A percentile compares a stretch with the other conserved stretches of the same genome.
phyloP scores from a whole-genome alignment of 2,113 vertebrate species.

The Beaufortia kweichowensis region DNA sequence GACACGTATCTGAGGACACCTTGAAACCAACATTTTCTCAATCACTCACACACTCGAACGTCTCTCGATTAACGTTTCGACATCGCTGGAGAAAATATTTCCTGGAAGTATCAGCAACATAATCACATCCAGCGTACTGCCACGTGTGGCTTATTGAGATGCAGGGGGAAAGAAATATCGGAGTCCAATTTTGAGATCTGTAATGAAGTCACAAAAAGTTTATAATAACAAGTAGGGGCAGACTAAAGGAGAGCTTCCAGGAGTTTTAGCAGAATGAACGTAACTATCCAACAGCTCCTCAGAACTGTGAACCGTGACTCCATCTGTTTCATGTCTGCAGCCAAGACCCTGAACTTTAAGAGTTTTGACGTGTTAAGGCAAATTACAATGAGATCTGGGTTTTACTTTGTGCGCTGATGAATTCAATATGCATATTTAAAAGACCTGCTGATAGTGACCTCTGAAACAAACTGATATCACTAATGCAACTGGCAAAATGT shows the following conservation, averaged over 20 bases:
- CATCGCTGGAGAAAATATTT: conserved; percentile 64
- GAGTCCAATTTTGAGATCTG: conserved; percentile 54
- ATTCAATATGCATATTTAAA: conserved; percentile 24
- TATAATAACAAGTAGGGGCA: conserved; percentile 59
- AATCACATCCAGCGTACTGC: conserved; percentile 62
- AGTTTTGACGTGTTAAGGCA: conserved; percentile 43
- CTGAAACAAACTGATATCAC: conserved; percentile 8
- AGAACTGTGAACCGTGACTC: conserved; percentile 26
- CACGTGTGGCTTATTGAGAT: conserved; percentile 62
- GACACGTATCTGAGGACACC: conserved; percentile 39
- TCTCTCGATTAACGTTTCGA: conserved; percentile 63
- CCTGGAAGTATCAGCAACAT: conserved; percentile 72
- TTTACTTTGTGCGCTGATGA: conserved; percentile 1
- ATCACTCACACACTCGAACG: conserved; percentile 7
- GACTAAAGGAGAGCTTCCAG: conserved; percentile 53
- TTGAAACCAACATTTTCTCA: conserved; percentile 44
- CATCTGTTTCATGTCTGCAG: conserved; percentile 52
- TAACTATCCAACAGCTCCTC: conserved; percentile 44
- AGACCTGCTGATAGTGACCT: neutral
- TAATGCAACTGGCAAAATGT: conserved; percentile 10
- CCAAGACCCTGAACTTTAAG: conserved; percentile 41
- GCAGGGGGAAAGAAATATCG: conserved; percentile 32
- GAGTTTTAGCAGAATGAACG: conserved; percentile 52
- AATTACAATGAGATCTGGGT: conserved; percentile 32
- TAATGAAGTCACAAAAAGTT: conserved; percentile 62